A percentile compares a stretch with the other conserved stretches of the same genome.
Conservation (phyloP, 1,140 invertebrate genomes). For the Spodoptera frugiperda region DNA sequence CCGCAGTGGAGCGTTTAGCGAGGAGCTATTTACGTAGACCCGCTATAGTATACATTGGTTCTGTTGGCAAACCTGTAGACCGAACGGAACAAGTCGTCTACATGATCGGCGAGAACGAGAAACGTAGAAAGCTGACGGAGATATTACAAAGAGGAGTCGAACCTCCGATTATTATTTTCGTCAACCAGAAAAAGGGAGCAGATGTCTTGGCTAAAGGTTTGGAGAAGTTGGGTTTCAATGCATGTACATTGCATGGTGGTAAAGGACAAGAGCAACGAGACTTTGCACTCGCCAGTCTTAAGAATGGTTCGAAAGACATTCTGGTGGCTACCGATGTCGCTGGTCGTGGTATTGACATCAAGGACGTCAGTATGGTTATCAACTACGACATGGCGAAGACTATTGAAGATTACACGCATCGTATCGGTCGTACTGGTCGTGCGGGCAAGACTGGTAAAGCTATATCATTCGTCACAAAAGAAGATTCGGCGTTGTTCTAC, state of each 20-base stretch:
- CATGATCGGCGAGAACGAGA: constrained; percentile 97
- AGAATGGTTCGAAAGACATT: constrained; percentile 98
- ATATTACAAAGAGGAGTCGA: constrained; percentile 95
- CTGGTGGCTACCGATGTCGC: constrained; percentile 99
- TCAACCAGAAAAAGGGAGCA: constrained; percentile 99
- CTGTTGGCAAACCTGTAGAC: constrained; percentile 99
- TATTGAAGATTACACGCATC: constrained; percentile 99
- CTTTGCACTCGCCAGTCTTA: constrained; percentile 98
- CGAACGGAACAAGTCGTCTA: constrained; percentile 99
- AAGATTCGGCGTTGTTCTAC: constrained; percentile 98
- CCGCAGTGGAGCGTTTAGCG: constrained; percentile 98
- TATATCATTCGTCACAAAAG: constrained; percentile 98
- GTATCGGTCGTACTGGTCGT: constrained; percentile 99
- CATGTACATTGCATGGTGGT: constrained; percentile 98
- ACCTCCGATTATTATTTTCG: constrained; percentile 99
- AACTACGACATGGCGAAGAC: constrained; percentile 99
- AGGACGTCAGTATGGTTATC: constrained; percentile 99
- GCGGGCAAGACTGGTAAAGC: constrained; percentile 99
- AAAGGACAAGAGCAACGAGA: constrained; percentile 99
- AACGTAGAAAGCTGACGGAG: constrained; percentile 95
- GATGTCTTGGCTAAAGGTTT: constrained; percentile 98
- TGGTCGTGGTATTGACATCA: constrained; percentile 99
- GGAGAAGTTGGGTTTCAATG: constrained; percentile 98
- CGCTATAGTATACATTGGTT: constrained; percentile 99
- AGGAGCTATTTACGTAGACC: constrained; percentile 97